Base-by-base conservation (phyloP, 2,113 vertebrate genomes). In the Muntiacus reevesi region DNA sequence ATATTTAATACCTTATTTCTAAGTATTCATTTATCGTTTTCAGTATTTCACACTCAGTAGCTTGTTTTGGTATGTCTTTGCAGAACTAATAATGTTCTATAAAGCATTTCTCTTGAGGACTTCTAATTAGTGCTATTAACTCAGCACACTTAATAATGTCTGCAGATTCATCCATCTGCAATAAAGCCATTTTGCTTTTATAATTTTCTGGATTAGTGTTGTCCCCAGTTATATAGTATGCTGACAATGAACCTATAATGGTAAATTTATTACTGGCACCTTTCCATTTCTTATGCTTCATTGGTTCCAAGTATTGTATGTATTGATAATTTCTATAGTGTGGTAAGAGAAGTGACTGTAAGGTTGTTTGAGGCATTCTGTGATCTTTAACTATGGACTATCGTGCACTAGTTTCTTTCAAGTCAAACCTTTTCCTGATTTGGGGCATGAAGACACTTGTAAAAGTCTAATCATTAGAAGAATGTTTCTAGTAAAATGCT, bases 41-140 rank as follows among this genome's bases (percentile, higher is more conserved):
- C 50, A 67, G 13, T 81, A 86, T 92, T 95, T 91, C 30, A 60
- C 54, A 89, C 28, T 87, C 62, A 36, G 55, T 86, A 36, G 62
- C 86, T 92, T 96, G 78, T 71, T 97, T 97, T 76, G 71, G 71
- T 89, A 50, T 92, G n/a, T 71, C 74, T 94, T 94, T 90, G 79
- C 40, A 82, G 71, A 82, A 91, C 76, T 86, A 95, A 78, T 89
- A 60, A 91, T 87, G 79, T 93, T 82, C 84, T 50, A 50, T 59
- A 87, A 87, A 95, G 71, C 55, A 89, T 89, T 95, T 92, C 84
- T 96, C 78, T 96, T 60, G 90, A 87, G 54, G 74, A 23, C 6
- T 52, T 92, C 71, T 90, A 96, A 95, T 96, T 90, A 71, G 43
- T 74, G 30, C 67, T 85, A 67, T 96, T 95, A 92, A 76, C 62